Evolutionary conservation across 2,888 invertebrate genomes (phyloP), one percentile per base, ranked within the genome.

Genomic region (Pharmacophagus antenor): DNA sequence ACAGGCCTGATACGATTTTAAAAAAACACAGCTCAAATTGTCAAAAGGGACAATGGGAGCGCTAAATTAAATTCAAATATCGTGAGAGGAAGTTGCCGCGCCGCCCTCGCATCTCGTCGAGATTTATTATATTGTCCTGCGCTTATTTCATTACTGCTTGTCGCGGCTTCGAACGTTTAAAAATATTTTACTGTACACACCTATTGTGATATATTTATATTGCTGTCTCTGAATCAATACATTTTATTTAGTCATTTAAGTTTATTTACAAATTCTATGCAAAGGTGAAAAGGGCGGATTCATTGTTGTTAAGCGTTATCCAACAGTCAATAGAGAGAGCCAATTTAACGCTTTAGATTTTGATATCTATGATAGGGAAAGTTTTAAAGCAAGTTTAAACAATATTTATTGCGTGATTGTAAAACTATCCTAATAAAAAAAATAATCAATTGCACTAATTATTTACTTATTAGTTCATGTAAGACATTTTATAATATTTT

Each of bases 41-140:
- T 80, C 81, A 82, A 82, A 80, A 78, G 75, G 76, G 81, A 84
- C 85, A 83, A 81, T 80, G 78, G 72, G 76, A 82, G 80, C 73
- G 86, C 82, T 86, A 87, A 90, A 89, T 89, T 89, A 88, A 89
- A 89, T 88, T 90, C 88, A 89, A 90, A 89, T 89, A 89, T 89
- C 88, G 88, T 87, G 84, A 82, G 84, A 87, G 88, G 88, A 89
- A 89, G 85, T 86, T 82, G 76, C 82, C 79, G 75, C 75, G 79
- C 80, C 85, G 80, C 84, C 84, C 86, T 74, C 84, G 84, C 83
- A 82, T 84, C 85, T 80, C 82, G 70, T 67, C 67, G 80, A 88
- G 91, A 91, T 91, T 91, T 91, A 91, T 91, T 88, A 85, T 89
- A 86, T 91, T 90, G 88, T 88, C 84, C 84, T 87, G 80, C 83